These are phyloP conservation scores for Pseudanteris insignis DNA, from an alignment of 2,888 invertebrate genomes.

Conservation along the genomic window DNA sequence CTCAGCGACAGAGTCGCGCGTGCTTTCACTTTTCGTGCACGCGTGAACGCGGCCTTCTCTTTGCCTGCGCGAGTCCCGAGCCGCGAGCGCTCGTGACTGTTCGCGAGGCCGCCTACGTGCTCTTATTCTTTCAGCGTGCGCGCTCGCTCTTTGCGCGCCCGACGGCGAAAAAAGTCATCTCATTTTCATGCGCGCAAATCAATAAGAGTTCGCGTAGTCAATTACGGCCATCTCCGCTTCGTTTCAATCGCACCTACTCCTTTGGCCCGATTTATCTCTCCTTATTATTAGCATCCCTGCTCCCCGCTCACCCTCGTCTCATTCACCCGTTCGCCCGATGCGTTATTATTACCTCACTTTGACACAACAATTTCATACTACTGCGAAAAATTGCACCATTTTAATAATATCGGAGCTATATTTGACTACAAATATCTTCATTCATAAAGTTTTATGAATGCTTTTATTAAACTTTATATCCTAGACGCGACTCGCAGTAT, in stretches of 20 bases:
- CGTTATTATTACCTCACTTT: neutral
- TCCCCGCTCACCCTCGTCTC: too few relatives aligned
- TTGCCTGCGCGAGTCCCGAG: constrained; percentile 36
- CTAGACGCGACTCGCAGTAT: too few relatives aligned
- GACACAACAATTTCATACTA: neutral
- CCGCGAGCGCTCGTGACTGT: constrained; percentile 30
- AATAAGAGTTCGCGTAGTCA: too few relatives aligned
- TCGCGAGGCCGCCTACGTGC: constrained; percentile 44
- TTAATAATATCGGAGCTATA: constrained; percentile 3
- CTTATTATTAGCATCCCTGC: too few relatives aligned
- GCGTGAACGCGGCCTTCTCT: constrained; percentile 50
- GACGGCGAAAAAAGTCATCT: too few relatives aligned
- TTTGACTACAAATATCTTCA: neutral
- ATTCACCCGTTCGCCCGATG: neutral
- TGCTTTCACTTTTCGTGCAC: constrained; percentile 59
- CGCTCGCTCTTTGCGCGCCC: too few relatives aligned
- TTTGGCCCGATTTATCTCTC: too few relatives aligned
- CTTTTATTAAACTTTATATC: constrained; percentile 1
- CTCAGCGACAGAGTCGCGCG: constrained; percentile 47
- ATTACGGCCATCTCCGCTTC: too few relatives aligned
- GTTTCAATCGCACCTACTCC: too few relatives aligned
- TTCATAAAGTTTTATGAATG: constrained; percentile 6
- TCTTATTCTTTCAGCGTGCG: constrained; percentile 40
- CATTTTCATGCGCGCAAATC: constrained; percentile 2
- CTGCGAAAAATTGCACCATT: constrained; percentile 1